Percentiles rank a stretch among this genome's conserved stretches.
Conservation (phyloP, 2,113 vertebrate genomes). For the Malurus alboscapulatus region DNA sequence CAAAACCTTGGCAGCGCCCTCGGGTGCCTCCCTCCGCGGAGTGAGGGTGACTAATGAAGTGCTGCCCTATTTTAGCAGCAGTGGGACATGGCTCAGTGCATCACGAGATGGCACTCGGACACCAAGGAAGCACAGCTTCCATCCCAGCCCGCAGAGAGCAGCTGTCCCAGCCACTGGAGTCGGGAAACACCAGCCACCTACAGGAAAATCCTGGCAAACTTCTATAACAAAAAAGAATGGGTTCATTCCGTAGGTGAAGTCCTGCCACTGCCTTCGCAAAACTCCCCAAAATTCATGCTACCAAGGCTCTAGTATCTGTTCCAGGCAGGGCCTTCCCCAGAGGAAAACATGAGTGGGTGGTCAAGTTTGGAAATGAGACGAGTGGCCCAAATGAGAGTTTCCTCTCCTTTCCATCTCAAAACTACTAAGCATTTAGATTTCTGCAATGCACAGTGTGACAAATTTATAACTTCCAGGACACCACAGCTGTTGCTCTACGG, state of each 20-base stretch:
- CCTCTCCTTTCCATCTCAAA: neutral
- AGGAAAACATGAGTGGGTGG: constrained; percentile 29
- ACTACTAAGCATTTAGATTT: neutral
- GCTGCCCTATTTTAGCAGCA: neutral
- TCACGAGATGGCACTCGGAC: neutral
- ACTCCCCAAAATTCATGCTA: constrained; percentile 32
- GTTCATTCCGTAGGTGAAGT: constrained; percentile 41
- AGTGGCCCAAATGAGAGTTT: neutral
- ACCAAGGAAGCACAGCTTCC: neutral
- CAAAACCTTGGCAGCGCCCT: neutral
- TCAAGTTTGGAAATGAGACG: constrained; percentile 45
- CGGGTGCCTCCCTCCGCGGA: neutral
- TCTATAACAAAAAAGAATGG: neutral
- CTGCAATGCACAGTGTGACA: neutral
- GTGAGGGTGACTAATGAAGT: fast-evolving
- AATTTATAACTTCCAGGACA: neutral
- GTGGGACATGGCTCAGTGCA: fast-evolving
- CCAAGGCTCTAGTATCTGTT: constrained; percentile 40
- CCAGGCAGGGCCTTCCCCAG: constrained; percentile 51
- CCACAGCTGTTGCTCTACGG: neutral
- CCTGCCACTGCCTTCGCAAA: neutral
- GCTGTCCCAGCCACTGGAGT: neutral
- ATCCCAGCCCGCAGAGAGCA: neutral
- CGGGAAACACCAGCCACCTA: neutral
- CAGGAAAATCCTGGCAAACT: neutral